Base-by-base conservation (phyloP, 2,797 vertebrate species). In the Typhlichthys eigenmanni region DNA sequence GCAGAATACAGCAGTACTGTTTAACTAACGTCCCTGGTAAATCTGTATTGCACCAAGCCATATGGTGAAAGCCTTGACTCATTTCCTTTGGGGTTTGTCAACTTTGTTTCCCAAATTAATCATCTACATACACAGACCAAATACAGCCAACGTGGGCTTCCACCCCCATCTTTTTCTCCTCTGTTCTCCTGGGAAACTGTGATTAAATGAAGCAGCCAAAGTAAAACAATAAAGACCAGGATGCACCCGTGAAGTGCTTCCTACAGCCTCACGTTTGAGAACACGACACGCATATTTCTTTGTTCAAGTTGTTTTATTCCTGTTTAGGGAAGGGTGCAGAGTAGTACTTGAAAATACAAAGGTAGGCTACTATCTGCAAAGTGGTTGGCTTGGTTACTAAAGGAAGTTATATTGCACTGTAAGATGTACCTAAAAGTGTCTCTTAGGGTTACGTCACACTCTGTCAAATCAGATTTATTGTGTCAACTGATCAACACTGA, bases 21-120 rank as follows among this genome's bases (percentile, higher is more conserved):
- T 11, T 34, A 43, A 45, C 32, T 51, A 5, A 14, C 51, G 47
- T 52, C 55, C 34, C 16, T 47, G 43, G 29, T 60, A 24, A 49
- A 2, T 17, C 17, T 62, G 34, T 43, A 24, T 17, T 38, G 19
- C 19, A 13, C 8, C 13, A 55, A 16, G 80, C 71, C 51, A 54
- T 72, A 19, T 13, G 46, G n/a, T 5, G 19, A 59, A 67, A 50
- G 53, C 64, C 56, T 53, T 32, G n/a, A 13, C 55, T 71, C 65
- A 52, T 34, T 66, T 79, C 85, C 74, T 69, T 76, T 3, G 0
- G 47, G 75, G 68, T 66, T 58, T 57, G 32, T 13, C 58, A 69
- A 74, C 66, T 13, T 55, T 5, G 64, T 72, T 82, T 83, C 80
- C 67, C 71, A 84, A 90, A 85, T 79, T 79, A 83, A 74, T 76